phyloP scores from a whole-genome alignment of 2,113 vertebrate species.

The chimpanzee (Pan troglodytes) region NHGRI_mPanTro3-v2.1_pri NC_072403.2:88058001-88058500 shows the following conservation, averaged over 20 bases:
- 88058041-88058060: background rate
- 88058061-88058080: background rate
- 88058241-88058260: background rate
- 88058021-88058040: background rate
- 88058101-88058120: background rate
- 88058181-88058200: background rate
- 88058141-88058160: background rate
- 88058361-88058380: background rate
- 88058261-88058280: background rate
- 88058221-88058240: background rate
- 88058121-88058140: background rate
- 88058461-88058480: background rate
- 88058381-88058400: background rate
- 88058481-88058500: background rate
- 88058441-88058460: background rate
- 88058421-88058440: background rate
- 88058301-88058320: background rate
- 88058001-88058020: background rate
- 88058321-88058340: fast-evolving
- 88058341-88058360: background rate
- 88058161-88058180: background rate
- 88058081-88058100: background rate
- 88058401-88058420: background rate
- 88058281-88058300: background rate
- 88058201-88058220: background rate